These are phyloP conservation scores for Falco novaeseelandiae DNA, from an alignment of 2,797 vertebrate species.

Conservation along the genomic window DNA sequence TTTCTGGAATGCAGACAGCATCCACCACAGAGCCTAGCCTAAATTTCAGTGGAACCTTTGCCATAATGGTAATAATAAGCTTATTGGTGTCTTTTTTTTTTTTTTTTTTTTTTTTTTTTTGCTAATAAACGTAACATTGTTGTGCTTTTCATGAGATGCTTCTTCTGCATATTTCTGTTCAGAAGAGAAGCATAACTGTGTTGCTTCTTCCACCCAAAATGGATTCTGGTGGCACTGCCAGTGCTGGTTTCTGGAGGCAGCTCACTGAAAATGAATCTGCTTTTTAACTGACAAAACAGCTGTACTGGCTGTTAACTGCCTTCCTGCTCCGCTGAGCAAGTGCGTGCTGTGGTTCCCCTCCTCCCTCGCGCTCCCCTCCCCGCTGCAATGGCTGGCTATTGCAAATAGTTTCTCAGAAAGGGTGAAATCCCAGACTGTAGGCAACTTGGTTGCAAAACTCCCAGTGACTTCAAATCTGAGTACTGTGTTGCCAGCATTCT, in stretches of 20 bases:
- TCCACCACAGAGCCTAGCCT: background rate
- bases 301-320: fast-evolving
- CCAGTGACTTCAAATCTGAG: background rate
- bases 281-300: background rate
- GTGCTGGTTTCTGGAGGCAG: background rate
- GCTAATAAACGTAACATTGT: fast-evolving
- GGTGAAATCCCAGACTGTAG: background rate
- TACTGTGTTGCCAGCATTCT: background rate
- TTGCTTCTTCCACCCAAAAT: background rate
- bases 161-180: background rate
- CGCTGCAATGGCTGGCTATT: fast-evolving
- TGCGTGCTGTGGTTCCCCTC: fast-evolving
- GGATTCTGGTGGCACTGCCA: background rate
- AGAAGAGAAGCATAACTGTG: background rate
- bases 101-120: background rate
- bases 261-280: fast-evolving
- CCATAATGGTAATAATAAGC: background rate
- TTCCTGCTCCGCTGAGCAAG: background rate
- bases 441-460: background rate
- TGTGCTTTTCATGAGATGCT: background rate
- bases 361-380: background rate
- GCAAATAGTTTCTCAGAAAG: background rate
- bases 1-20: background rate
- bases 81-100: background rate
- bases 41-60: background rate